These are phyloP conservation scores for Lota lota DNA, from an alignment of 2,113 vertebrate genomes.

Conservation along the genomic window DNA sequence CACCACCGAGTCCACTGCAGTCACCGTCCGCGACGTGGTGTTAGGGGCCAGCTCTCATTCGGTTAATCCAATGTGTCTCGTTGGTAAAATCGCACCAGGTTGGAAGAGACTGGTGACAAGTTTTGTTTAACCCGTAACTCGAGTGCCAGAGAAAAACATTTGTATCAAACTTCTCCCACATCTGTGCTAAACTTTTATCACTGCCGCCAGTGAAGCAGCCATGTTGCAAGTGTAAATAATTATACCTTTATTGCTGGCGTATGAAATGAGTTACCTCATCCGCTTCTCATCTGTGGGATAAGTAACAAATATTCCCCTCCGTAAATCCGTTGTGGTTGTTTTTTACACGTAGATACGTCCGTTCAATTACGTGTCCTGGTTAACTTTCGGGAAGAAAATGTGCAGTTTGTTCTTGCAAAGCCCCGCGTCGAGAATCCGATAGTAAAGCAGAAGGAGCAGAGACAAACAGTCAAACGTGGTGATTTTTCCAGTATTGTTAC, in stretches of 20 bases:
- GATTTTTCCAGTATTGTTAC: background rate
- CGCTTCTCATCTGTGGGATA: slow-evolving; percentile 19
- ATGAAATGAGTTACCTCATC: slow-evolving; percentile 5
- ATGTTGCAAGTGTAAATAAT: slow-evolving; percentile 67
- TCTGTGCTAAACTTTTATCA: slow-evolving; percentile 74
- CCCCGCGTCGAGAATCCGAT: slow-evolving; percentile 45
- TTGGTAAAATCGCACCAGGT: slow-evolving; percentile 29
- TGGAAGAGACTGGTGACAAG: slow-evolving; percentile 18
- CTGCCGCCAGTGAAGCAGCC: slow-evolving; percentile 20
- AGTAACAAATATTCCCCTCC: slow-evolving; percentile 17
- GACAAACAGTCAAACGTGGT: slow-evolving; percentile 28
- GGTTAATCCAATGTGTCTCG: slow-evolving; percentile 39
- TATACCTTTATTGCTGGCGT: slow-evolving; percentile 52
- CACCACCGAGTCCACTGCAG: slow-evolving; percentile 9
- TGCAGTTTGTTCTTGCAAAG: slow-evolving; percentile 50
- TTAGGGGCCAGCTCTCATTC: slow-evolving; percentile 24
- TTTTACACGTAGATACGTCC: background rate
- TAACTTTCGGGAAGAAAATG: slow-evolving; percentile 56
- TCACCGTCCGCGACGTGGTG: too few species aligned
- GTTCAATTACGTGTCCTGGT: slow-evolving; percentile 18
- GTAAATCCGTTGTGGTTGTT: background rate
- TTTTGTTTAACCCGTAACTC: slow-evolving; percentile 32
- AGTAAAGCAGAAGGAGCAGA: slow-evolving; percentile 19
- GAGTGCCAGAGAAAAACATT: slow-evolving; percentile 18
- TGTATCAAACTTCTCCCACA: slow-evolving; percentile 63